A percentile compares a stretch with the other conserved stretches of the same genome.
phyloP scores from a whole-genome alignment of 2,797 vertebrate species.

The Macropus fuliginosus region DNA sequence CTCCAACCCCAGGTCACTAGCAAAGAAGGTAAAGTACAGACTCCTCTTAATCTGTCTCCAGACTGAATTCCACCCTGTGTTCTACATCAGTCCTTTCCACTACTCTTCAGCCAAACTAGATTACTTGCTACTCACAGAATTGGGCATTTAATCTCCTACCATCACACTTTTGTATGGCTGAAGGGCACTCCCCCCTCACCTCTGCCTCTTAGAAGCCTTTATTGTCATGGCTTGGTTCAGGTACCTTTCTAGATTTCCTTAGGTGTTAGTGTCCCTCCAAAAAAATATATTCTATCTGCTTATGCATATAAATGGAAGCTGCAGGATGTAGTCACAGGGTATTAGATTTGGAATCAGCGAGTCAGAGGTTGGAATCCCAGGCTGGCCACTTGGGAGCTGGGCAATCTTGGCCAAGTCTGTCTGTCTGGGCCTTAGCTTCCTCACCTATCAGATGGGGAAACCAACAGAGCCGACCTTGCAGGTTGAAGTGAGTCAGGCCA shows the following conservation, averaged over 20 bases:
- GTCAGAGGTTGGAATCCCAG: too few species aligned
- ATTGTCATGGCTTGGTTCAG: background rate
- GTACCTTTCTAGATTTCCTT: background rate
- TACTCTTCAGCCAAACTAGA: background rate
- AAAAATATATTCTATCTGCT: background rate
- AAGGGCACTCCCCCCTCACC: background rate
- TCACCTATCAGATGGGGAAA: too few species aligned
- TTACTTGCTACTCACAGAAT: background rate
- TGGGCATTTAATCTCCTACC: background rate
- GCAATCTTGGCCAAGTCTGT: too few species aligned
- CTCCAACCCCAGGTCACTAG: background rate
- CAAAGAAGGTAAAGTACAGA: background rate
- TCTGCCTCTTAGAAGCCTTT: background rate
- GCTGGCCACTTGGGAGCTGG: too few species aligned
- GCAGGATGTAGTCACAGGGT: too few species aligned
- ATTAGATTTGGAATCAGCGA: too few species aligned
- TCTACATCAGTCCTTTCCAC: background rate
- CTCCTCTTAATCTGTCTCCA: background rate
- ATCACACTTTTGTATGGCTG: background rate
- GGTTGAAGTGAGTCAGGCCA: background rate
- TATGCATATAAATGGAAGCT: background rate
- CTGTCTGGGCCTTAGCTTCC: too few species aligned
- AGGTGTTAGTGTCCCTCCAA: background rate
- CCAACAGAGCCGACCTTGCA: too few species aligned
- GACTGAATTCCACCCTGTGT: background rate